Conservation (phyloP, 2,797 vertebrate genomes). For the Phrynocephalus guinanensis region DNA sequence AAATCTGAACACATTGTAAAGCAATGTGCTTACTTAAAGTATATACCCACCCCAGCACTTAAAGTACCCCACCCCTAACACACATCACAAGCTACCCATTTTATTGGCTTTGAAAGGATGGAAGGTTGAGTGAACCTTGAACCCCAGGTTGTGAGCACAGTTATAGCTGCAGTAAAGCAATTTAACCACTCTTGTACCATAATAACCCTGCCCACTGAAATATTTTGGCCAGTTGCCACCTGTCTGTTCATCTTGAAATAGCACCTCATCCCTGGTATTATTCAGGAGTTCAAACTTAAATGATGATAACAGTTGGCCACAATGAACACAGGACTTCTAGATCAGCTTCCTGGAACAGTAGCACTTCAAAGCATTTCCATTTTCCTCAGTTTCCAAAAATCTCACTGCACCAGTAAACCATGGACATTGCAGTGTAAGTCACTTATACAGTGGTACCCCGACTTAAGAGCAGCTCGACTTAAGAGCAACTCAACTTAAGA, state of each 20-base stretch:
- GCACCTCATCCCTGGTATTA: background rate
- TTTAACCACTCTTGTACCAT: too few species aligned
- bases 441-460: background rate
- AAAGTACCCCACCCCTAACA: too few species aligned
- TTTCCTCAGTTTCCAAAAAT: slow-evolving; percentile 10
- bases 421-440: background rate
- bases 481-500: too few species aligned
- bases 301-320: background rate
- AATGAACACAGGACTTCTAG: background rate
- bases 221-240: background rate
- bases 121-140: too few species aligned
- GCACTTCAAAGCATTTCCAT: background rate
- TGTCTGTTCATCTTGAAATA: background rate
- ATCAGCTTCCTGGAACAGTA: background rate
- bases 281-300: background rate
- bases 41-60: too few species aligned
- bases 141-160: too few species aligned
- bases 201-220: background rate
- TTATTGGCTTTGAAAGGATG: too few species aligned
- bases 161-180: too few species aligned
- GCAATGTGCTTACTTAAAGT: too few species aligned
- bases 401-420: slow-evolving; percentile 8
- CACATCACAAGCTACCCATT: too few species aligned
- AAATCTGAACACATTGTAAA: background rate
- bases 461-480: too few species aligned